phyloP scores from a whole-genome alignment of 1,140 invertebrate species.

The Megalonaias nervosa region DNA sequence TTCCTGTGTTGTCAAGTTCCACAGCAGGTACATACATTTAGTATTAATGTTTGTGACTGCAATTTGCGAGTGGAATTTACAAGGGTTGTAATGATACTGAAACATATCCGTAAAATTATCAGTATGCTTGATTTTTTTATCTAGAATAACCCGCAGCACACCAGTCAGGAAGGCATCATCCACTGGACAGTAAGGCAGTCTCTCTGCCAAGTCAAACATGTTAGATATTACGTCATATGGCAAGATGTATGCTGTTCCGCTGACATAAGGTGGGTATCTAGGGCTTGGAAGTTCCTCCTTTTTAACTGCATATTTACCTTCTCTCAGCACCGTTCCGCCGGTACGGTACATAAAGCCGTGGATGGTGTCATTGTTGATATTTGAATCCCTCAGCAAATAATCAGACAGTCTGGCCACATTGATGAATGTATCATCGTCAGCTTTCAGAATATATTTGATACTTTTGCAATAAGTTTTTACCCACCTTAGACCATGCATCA shows the following conservation, averaged over 20 bases:
- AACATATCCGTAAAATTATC: no score
- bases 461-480: background rate
- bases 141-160: no score
- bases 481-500: slow-evolving; percentile 9
- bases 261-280: background rate
- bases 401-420: background rate
- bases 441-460: slow-evolving; percentile 2
- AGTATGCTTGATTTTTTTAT: no score
- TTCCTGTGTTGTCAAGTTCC: no score
- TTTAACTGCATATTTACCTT: background rate
- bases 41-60: no score
- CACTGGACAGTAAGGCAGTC: background rate
- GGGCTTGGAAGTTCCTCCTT: background rate
- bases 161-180: slow-evolving; percentile 7
- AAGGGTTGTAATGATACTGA: no score
- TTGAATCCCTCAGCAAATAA: background rate
- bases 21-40: no score
- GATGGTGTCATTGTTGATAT: background rate
- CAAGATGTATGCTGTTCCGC: background rate
- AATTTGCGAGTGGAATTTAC: no score
- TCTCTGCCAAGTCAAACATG: background rate
- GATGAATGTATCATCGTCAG: slow-evolving; percentile 13
- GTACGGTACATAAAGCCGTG: background rate
- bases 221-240: background rate
- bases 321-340: no score